These are phyloP conservation scores for Microcebus murinus DNA, from an alignment of 2,113 vertebrate species.

Conservation along the genomic window DNA sequence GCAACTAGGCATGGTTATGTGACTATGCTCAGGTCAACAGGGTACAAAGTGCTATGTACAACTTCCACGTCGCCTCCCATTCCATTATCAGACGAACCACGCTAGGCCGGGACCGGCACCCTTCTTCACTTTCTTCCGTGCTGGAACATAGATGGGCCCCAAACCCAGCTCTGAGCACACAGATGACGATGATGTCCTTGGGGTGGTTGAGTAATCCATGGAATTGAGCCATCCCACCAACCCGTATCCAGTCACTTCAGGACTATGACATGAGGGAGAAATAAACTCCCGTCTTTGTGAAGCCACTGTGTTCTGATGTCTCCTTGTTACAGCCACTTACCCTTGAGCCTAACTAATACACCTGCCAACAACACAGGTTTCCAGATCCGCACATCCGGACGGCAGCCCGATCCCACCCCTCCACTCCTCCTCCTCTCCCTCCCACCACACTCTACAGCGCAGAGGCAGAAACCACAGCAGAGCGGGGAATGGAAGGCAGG, in stretches of 20 bases:
- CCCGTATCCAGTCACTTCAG: background rate
- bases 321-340: background rate
- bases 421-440: background rate
- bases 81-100: background rate
- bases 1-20: background rate
- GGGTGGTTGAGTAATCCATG: background rate
- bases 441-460: too few species aligned
- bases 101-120: background rate
- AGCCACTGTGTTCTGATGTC: background rate
- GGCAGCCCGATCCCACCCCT: background rate
- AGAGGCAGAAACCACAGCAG: background rate
- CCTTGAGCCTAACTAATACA: background rate
- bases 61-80: background rate
- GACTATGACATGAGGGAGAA: background rate
- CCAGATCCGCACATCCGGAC: background rate
- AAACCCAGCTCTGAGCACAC: background rate
- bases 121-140: background rate
- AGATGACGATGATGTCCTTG: background rate
- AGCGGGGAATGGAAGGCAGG: background rate
- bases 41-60: background rate
- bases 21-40: background rate
- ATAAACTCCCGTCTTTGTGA: background rate
- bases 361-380: background rate
- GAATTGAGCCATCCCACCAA: background rate
- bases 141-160: background rate